phyloP scores from a whole-genome alignment of 23 tunicate genomes.

The Botrylloides violaceus region DNA sequence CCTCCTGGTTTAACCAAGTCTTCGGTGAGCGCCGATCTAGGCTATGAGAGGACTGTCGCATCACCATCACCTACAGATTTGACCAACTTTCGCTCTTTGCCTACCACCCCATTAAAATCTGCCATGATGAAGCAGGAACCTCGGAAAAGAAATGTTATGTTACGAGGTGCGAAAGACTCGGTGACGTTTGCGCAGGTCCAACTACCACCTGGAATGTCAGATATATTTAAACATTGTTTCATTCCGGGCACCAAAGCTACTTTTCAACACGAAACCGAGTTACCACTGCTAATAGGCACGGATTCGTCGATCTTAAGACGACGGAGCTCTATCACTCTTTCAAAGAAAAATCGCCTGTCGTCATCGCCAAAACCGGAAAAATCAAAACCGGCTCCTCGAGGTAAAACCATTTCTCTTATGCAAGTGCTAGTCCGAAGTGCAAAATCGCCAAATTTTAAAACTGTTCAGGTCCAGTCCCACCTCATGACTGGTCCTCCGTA shows the following conservation, averaged over 20 bases:
- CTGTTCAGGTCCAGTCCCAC: too few relatives aligned
- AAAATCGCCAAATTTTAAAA: too few relatives aligned
- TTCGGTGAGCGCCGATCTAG: neutral
- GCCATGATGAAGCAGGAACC: neutral
- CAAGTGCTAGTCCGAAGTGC: too few relatives aligned
- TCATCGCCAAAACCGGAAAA: neutral
- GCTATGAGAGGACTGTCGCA: neutral
- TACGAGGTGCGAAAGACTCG: slow-evolving; percentile 1
- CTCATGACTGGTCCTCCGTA: too few relatives aligned
- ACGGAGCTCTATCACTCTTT: slow-evolving; percentile 2
- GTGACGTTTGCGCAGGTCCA: slow-evolving; percentile 9
- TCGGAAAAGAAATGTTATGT: neutral
- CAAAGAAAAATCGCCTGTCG: neutral
- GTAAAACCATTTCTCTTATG: neutral
- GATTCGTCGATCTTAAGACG: slow-evolving; percentile 29
- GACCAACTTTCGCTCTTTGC: neutral
- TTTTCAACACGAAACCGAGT: slow-evolving; percentile 32
- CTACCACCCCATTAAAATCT: neutral
- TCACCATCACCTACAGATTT: neutral
- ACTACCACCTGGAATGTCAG: slow-evolving; percentile 15
- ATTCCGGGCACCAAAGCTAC: slow-evolving; percentile 30
- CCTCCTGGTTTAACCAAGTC: slow-evolving; percentile 9
- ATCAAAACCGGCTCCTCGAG: neutral
- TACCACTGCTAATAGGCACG: slow-evolving; percentile 49
- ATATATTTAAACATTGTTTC: slow-evolving; percentile 17